phyloP scores from a whole-genome alignment of 2,113 vertebrate species.

The Archocentrus centrarchus region DNA sequence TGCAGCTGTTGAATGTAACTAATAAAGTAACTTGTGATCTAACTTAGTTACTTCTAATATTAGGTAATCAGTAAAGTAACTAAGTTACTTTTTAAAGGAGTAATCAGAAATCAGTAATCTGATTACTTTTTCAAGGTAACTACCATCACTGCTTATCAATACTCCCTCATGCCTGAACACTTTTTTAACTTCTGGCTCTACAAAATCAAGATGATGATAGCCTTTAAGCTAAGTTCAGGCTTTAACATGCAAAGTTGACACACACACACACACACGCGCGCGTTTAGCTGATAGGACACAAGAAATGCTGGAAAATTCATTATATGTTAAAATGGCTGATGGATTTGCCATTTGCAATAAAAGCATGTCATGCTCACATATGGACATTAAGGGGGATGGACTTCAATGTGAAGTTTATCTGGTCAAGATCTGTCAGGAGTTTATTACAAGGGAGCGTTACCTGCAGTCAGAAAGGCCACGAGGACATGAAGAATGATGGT shows the following conservation, averaged over 20 bases:
- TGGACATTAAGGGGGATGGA: neutral
- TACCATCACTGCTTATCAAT: too few species aligned
- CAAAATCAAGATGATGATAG: neutral
- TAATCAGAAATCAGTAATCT: too few species aligned
- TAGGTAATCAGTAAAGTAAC: too few species aligned
- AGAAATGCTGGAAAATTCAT: neutral
- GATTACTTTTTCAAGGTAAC: too few species aligned
- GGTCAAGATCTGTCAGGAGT: constrained; percentile 19
- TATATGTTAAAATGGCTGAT: neutral
- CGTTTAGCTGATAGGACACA: neutral
- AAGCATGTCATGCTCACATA: neutral
- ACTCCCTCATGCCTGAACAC: neutral
- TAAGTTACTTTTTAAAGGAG: too few species aligned
- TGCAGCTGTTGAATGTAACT: too few species aligned
- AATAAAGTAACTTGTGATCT: too few species aligned
- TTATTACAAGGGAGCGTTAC: constrained; percentile 17
- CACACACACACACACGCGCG: neutral
- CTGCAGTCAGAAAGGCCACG: constrained; percentile 5
- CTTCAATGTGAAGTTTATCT: neutral
- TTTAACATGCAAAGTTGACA: neutral
- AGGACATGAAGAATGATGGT: constrained; percentile 27
- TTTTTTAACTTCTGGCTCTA: neutral
- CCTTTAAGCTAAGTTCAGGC: neutral
- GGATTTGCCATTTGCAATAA: neutral
- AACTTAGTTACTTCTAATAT: too few species aligned